Evolutionary conservation across 2,797 vertebrate species (phyloP).

Genomic region (Oceanodroma leucorhoa): DNA sequence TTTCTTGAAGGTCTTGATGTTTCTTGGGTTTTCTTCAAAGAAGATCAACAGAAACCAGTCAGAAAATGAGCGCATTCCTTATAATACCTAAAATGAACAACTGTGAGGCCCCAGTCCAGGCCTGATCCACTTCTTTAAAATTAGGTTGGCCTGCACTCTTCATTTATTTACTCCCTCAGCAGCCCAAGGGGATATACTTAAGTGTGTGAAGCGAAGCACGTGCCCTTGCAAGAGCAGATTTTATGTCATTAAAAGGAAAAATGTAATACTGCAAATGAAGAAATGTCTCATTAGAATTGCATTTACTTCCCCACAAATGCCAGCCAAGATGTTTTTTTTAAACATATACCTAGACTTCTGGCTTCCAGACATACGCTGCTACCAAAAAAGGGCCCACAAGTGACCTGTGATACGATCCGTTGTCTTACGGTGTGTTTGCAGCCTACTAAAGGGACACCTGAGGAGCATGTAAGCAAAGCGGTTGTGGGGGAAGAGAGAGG

Average conservation of each 20-base stretch:
- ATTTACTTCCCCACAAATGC: background rate
- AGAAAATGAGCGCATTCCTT: background rate
- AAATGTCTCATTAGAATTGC: constrained; percentile 17
- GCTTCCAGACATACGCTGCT: background rate
- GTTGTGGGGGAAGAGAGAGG: background rate
- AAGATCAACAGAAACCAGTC: background rate
- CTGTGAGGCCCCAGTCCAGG: background rate
- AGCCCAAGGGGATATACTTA: constrained; percentile 22
- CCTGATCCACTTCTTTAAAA: constrained; percentile 25
- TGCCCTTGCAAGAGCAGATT: constrained; percentile 23
- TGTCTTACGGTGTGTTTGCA: background rate
- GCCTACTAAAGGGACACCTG: background rate
- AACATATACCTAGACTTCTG: background rate
- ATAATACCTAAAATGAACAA: constrained; percentile 10
- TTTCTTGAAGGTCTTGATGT: background rate
- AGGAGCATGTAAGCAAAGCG: background rate
- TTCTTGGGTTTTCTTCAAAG: constrained; percentile 46
- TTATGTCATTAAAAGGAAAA: constrained; percentile 35
- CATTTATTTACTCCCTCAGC: constrained; percentile 34
- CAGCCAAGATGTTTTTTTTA: background rate
- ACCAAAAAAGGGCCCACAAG: background rate
- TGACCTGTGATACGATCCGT: background rate
- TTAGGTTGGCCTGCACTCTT: constrained; percentile 18
- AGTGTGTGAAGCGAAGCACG: constrained; percentile 7
- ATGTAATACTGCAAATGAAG: background rate